Percentiles rank a stretch among this genome's conserved stretches.
Evolutionary conservation across 2,113 vertebrate species (phyloP).

Genomic region (Columbina picui): DNA sequence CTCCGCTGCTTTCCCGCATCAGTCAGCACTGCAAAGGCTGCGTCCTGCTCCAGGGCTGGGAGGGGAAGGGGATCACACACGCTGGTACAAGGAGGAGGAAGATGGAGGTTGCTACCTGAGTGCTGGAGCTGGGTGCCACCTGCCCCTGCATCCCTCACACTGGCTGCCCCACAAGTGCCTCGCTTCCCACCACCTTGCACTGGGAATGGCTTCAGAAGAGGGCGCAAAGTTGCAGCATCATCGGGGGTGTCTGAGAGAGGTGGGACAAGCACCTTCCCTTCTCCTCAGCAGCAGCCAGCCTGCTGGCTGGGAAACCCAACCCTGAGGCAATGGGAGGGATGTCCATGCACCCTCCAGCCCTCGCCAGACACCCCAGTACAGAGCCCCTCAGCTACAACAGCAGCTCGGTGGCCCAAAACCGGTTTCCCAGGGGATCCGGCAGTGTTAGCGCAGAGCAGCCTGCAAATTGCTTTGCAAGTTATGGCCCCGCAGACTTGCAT

Average conservation of each 20-base stretch:
- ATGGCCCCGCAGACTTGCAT: not conserved
- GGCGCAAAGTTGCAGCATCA: not conserved
- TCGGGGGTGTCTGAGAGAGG: not conserved
- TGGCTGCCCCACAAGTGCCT: not conserved
- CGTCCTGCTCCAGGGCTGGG: not conserved
- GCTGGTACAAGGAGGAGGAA: constrained; percentile 53
- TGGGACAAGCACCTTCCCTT: not conserved
- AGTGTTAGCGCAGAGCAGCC: not conserved
- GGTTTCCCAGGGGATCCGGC: rapidly evolving
- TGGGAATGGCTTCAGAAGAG: not conserved
- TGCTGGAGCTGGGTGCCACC: not conserved
- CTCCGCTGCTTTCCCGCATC: constrained; percentile 2
- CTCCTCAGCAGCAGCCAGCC: not conserved
- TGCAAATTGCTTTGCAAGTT: not conserved
- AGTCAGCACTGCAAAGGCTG: constrained; percentile 38
- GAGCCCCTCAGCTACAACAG: not conserved
- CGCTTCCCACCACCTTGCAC: not conserved
- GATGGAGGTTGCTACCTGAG: not conserved
- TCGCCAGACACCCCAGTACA: not conserved
- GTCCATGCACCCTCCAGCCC: not conserved
- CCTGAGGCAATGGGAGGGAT: not conserved
- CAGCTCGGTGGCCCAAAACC: not conserved
- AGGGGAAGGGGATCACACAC: constrained; percentile 58
- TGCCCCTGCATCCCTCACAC: not conserved
- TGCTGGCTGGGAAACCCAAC: not conserved